These are phyloP conservation scores for Conchocele bisecta DNA, from an alignment of 2,888 invertebrate species.

Conservation along the genomic window DNA sequence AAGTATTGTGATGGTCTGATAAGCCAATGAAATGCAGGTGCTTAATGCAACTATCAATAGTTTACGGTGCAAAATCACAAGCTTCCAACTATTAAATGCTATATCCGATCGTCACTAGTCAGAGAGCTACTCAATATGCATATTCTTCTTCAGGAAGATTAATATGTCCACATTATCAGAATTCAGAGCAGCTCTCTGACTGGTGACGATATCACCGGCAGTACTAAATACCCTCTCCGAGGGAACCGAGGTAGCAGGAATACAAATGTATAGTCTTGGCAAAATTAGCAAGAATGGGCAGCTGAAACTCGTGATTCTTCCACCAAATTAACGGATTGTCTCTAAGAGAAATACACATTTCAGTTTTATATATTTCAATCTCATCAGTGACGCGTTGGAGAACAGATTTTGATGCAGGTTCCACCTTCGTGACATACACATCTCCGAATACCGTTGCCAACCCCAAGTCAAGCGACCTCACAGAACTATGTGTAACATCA, in stretches of 20 bases:
- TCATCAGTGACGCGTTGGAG: not conserved
- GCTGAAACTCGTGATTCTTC: not conserved
- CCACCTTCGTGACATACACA: not conserved
- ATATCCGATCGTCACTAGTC: too few species aligned
- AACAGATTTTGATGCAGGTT: not conserved
- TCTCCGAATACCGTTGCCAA: not conserved
- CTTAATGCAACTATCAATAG: too few species aligned
- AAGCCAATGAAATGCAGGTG: too few species aligned
- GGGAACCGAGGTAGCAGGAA: not conserved
- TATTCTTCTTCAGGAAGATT: not conserved
- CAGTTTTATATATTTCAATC: not conserved
- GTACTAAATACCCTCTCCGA: conserved; percentile 1
- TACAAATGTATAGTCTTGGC: not conserved
- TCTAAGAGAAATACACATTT: not conserved
- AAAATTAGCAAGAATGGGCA: conserved; percentile 2
- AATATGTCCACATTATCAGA: not conserved
- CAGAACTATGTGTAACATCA: too few species aligned
- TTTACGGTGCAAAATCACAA: too few species aligned
- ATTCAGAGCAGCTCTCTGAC: conserved; percentile 1
- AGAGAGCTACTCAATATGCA: too few species aligned
- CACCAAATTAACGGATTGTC: conserved; percentile 2
- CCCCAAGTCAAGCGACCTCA: too few species aligned
- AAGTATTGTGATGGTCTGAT: too few species aligned
- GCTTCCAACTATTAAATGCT: too few species aligned
- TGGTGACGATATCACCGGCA: not conserved